Base-by-base conservation (phyloP, 2,888 invertebrate genomes). In the Apeira syringaria region DNA sequence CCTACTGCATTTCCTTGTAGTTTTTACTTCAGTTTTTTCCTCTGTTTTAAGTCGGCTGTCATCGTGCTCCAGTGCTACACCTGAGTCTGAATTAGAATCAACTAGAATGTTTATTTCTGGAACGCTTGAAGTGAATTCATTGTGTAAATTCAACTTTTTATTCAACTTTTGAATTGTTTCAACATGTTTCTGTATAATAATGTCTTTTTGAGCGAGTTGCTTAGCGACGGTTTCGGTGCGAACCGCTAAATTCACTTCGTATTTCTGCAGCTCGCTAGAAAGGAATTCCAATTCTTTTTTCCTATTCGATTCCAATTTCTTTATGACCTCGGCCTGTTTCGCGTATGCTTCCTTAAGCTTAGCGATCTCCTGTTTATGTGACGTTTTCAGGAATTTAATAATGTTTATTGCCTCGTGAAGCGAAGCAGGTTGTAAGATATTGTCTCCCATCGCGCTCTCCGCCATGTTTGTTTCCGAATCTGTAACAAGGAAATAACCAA, bases 81-180 rank as follows among this genome's bases (percentile, higher is more conserved):
- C 89, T 11, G 89, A 89, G 53, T 89, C 89, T 39, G 89, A 89
- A 69, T 89, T 89, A 0, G 89, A 88, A 68, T 89, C 89, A 1
- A 78, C 64, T 24, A 74, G 51, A 40, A 82, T 64, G 45, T 68
- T 71, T 42, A 88, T 83, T 64, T 84, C 80, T 24, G 89, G 88
- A 22, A 78, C 56, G 39, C 56, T 62, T 40, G 43, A 50, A 36
- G 49, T 50, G 32, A 68, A 67, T 17, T 69, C 64, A 27, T 68
- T 75, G 48, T 73, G 67, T 7, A 53, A 41, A 51, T 75, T 72
- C 7, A 86, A 45, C 58, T 83, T 79, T 47, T 70, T 74, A 13
- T 65, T 80, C n/a, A 89, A 54, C 42, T 84, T 74, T 45, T 80
- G 80, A 18, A 89, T 87, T 35, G 74, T 69, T 48, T 79, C 73